Base-by-base conservation (phyloP, 2,797 vertebrate species). In the Epinephelus malabaricus region DNA sequence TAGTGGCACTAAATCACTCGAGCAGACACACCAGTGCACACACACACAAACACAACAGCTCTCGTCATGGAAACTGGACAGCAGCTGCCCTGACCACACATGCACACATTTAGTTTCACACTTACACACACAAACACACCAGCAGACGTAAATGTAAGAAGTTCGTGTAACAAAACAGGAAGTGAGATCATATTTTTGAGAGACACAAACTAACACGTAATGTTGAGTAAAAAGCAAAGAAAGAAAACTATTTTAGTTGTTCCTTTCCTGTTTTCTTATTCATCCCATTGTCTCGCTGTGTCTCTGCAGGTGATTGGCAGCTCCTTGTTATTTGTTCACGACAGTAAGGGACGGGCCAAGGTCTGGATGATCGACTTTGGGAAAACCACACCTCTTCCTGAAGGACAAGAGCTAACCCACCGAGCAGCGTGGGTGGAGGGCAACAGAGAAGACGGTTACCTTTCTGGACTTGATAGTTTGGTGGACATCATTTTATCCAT, bases 301-400 rank as follows among this genome's bases (percentile, higher is more conserved):
- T 86, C 23, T 79, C 78, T 10, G 0, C 93, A 99, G 98, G 98
- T 99, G 73, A 99, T 99, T 0, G 98, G 98, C 89, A 99, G 98
- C 94, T 99, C 98, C 62, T 95, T 99, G 73, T 96, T 99, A 78
- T 99, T 99, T 53, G 97, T 99, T 88, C 98, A 99, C 0, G 98
- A 99, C 95, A 96, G 96, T 82, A 96, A 91, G 27, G 97, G 98
- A 7, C 95, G 95, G 59, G 98, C 98, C 89, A 99, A 97, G 93
- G 97, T 99, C 76, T 99, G 98, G 98, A 99, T 99, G 98, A 99
- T 99, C 47, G 98, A 99, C 94, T 99, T 99, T 60, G 98, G 98
- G 88, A 99, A 99, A 90, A 99, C 98, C 69, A 99, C 96, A 0
- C 97, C 97, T 0, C 95, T 99, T 73, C 95, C 97, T 0, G 97